Evolutionary conservation across 2,113 vertebrate genomes (phyloP), one percentile per base, ranked within the genome.

Genomic region (Dipodomys spectabilis): DNA sequence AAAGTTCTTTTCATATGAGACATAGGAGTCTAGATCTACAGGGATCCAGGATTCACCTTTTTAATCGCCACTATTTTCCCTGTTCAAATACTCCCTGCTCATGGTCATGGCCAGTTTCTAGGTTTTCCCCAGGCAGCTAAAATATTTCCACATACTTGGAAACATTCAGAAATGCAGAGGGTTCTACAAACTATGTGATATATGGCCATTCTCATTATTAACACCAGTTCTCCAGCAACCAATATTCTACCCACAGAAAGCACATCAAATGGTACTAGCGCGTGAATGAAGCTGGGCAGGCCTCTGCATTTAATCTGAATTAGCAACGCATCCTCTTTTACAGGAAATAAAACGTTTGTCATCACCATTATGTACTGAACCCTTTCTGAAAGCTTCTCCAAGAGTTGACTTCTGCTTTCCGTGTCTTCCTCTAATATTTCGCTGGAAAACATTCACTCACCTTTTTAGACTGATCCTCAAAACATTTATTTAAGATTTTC

Each of bases 81-180:
- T 45, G 62, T 0, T 65, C 77, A 30, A 7, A 67, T 7, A 32
- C 9, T 7, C n/a, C 19, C 18, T 64, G 32, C 2, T 32, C 15
- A 12, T 0, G 0, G 10, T 72, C 67, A 25, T 8, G 7, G 3
- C 7, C 19, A 8, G 1, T 64, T 82, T 13, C 32, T 68, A 67
- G 28, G 4, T 65, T 15, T 10, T 2, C 32, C 15, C 13, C 39
- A 35, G 39, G 83, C 60, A 88, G 19, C 67, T 68, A 39, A 10
- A 18, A 39, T 20, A 13, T 12, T 65, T 53, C 53, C 65, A 57
- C n/a, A 45, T 19, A 72, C 13, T 18, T 71, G 28, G 20, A 9
- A 49, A 25, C 1, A 62, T 27, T 20, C 16, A 72, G 67, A 22
- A 12, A 4, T 11, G 25, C 5, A 73, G 23, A 28, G 27, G 68